Evolutionary conservation across 1,140 invertebrate species (phyloP).

Genomic region (Heterodera schachtii): DNA sequence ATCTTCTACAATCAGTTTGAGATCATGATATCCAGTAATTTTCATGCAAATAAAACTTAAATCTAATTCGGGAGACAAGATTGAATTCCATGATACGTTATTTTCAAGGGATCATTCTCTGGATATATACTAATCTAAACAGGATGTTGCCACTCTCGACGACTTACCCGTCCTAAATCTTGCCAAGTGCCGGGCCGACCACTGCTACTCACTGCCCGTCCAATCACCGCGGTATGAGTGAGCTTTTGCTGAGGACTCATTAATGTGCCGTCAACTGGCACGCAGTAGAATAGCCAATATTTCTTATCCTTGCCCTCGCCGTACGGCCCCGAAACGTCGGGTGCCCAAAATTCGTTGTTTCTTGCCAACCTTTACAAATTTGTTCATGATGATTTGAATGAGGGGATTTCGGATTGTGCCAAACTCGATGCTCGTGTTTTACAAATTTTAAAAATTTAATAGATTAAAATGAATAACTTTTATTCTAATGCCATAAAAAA

Average conservation of each 20-base stretch:
- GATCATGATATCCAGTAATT: no score
- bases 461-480: no score
- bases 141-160: background rate
- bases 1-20: no score
- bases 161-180: background rate
- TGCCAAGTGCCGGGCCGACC: conserved; percentile 11
- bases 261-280: background rate
- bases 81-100: no score
- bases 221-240: conserved; percentile 11
- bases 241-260: background rate
- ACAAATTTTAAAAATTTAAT: no score
- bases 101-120: no score
- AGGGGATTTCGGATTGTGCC: no score
- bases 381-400: no score
- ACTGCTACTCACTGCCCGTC: background rate
- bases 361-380: background rate
- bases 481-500: no score
- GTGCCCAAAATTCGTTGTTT: conserved; percentile 12
- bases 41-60: no score
- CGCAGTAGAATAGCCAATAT: conserved; percentile 20
- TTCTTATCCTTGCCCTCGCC: background rate
- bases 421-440: no score
- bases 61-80: no score
- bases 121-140: background rate
- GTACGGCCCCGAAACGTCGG: conserved; percentile 5